Evolutionary conservation across 2,113 vertebrate species (phyloP), one percentile per base, ranked within the genome.

Genomic region (Centropus unirufus): DNA sequence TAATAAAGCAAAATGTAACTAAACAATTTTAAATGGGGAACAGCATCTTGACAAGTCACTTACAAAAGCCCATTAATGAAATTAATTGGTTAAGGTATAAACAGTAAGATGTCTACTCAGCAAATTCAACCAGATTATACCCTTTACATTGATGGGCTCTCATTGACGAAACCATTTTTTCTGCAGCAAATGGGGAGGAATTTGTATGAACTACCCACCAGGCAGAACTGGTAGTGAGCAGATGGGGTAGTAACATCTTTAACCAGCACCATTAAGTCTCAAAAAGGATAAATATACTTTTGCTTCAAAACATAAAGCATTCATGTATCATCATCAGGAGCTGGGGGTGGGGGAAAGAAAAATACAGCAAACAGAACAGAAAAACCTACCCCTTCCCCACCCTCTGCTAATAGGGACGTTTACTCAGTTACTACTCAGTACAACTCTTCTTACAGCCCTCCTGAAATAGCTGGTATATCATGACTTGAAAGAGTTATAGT

Each of bases 61-160:
- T 90, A 89, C 6, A 47, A 87, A 88, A 77, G 32, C 6, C 20
- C 40, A 72, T 78, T 74, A 87, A 90, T 88, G 11, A 86, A 93
- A 95, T 80, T 67, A 77, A 89, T 86, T 95, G 83, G 42, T 84
- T 83, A 83, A 81, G 73, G 39, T 75, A 89, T 89, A 87, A 96
- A 89, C 30, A 88, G 29, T 67, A 94, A 81, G 93, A 86, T 36
- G 83, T 88, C 46, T 13, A 52, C 44, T 88, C 58, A 76, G 67
- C 61, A 87, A 91, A 93, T 87, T 70, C 77, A 91, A 51, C 17
- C 55, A 74, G 27, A 67, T 83, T 89, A 83, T 89, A 91, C 42
- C 83, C 64, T 80, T 73, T 42, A 42, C 87, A 59, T 4, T 87
- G 83, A 87, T 74, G 42, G 21, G 61, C 9, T 92, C 30, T 70